These are phyloP conservation scores for Delia radicum DNA, from an alignment of 1,140 invertebrate genomes.

Conservation along the genomic window DNA sequence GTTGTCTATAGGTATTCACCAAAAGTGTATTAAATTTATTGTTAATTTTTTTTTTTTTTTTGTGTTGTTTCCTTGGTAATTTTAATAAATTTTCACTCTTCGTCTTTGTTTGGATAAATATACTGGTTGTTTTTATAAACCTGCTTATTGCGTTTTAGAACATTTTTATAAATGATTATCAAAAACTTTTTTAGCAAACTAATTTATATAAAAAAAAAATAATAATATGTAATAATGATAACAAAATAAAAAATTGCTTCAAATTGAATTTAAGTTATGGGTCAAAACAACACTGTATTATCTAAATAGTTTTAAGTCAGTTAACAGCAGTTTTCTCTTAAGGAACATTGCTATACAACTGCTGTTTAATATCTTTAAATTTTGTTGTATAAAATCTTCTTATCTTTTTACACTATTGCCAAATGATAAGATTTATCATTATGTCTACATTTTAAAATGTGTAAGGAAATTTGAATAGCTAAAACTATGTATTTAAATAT, in stretches of 20 bases:
- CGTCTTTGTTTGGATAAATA: not conserved
- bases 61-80: not conserved
- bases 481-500: not conserved
- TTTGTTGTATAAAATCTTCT: not conserved
- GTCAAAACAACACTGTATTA: not conserved
- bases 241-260: not conserved
- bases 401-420: not conserved
- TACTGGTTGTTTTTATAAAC: not conserved
- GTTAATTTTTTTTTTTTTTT: too few species aligned
- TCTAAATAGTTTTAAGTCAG: not conserved
- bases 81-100: too few species aligned
- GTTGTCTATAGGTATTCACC: not conserved
- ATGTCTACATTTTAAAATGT: not conserved
- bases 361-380: not conserved
- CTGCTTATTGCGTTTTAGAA: not conserved
- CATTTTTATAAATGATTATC: not conserved
- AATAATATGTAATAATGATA: not conserved
- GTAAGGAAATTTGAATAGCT: too few species aligned
- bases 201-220: too few species aligned
- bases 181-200: not conserved
- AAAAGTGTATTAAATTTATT: too few species aligned
- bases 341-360: too few species aligned
- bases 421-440: slow-evolving; percentile 5
- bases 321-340: not conserved
- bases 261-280: slow-evolving; percentile 2